Conservation (phyloP, 2,888 invertebrate genomes). For the Acanthoscelides obtectus region DNA sequence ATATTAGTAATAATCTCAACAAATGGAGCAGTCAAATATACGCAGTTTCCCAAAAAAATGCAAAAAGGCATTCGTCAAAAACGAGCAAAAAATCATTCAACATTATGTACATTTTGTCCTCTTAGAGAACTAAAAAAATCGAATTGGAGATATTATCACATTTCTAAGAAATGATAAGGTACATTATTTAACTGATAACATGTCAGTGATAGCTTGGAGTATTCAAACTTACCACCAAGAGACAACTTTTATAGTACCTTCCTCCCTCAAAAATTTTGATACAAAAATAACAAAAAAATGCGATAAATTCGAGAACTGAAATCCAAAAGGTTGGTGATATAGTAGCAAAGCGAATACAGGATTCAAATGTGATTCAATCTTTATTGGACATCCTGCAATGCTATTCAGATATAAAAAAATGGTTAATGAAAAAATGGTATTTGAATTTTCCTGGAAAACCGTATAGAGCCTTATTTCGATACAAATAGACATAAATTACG, state of each 20-base stretch:
- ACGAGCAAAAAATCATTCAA: neutral
- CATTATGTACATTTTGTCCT: neutral
- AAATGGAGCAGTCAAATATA: constrained; percentile 28
- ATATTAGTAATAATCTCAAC: constrained; percentile 33
- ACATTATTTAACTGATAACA: no score
- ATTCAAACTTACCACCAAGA: no score
- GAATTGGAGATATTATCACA: neutral
- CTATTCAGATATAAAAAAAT: neutral
- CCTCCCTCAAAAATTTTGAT: no score
- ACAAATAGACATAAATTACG: constrained; percentile 32
- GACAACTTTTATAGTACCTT: no score
- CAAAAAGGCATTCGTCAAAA: constrained; percentile 5
- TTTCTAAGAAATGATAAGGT: neutral
- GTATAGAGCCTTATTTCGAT: constrained; percentile 22
- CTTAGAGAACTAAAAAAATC: neutral
- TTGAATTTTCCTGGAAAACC: constrained; percentile 14
- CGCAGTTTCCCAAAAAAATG: constrained; percentile 9
- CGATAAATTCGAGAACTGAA: no score
- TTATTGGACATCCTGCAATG: no score
- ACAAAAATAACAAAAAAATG: no score
- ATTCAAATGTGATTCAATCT: no score
- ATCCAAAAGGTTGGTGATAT: no score
- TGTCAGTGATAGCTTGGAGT: no score
- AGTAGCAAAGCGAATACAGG: no score
- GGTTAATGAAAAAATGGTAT: neutral